Base-by-base conservation (phyloP, 2,888 invertebrate species). In the Campoplex capitator region DNA sequence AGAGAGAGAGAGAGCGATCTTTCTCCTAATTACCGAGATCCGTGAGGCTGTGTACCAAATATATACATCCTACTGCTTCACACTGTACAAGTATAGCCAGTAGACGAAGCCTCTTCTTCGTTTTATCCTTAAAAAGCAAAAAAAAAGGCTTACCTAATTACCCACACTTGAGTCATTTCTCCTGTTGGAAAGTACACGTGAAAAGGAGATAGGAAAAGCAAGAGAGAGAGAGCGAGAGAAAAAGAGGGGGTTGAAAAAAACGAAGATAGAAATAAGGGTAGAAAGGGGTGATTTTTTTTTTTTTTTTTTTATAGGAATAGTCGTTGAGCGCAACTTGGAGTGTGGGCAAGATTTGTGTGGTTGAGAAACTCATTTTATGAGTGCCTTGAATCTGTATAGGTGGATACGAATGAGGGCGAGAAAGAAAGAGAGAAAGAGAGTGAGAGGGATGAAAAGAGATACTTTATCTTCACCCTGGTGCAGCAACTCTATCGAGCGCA, bases 11-110 rank as follows among this genome's bases (percentile, higher is more conserved):
- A 23, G 0, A 23, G 23, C 23, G 28, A 73, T 76, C 51, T 82
- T 82, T 87, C 82, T 87, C 84, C 87, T 87, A 87, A 87, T 87
- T 87, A 87, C 87, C 82, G 75, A 65, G 84, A 74, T 75, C 82
- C 65, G 82, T 70, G 70, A 84, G 75, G 81, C 70, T 78, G 65
- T 82, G 73, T 56, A 54, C 38, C 67, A 38, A 32, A 81, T 32
- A 81, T 81, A 74, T 67, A 74, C 54, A 56, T 54, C n/a, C 51
- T 23, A 70, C 70, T 70, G 70, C 28, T 56, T 42, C 28, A 35
- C 56, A 51, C 35, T 67, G 45, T 67, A 67, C 35, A 62, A 32
- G 18, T 51, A 67, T 38, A 83, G 76, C 38, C 68, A 70, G 78
- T 67, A 56, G 56, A 75, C 48, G 73, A 74, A 77, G 54, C 51